These are phyloP conservation scores for Drosophila carrolli DNA, from an alignment of 1,140 invertebrate species.

Conservation along the genomic window DNA sequence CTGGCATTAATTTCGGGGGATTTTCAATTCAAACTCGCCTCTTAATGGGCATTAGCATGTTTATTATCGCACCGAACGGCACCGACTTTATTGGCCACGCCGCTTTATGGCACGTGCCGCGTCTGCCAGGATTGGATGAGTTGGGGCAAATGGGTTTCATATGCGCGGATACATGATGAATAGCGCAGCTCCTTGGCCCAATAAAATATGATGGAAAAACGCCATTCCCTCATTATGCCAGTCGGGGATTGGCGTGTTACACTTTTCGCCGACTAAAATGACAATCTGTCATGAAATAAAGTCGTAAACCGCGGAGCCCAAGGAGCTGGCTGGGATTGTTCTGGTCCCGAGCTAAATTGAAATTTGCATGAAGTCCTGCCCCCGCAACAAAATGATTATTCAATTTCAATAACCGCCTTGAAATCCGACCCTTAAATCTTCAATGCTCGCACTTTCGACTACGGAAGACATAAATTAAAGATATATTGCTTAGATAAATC, in stretches of 20 bases:
- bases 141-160: constrained; percentile 56
- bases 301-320: constrained; percentile 62
- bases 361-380: constrained; percentile 66
- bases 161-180: constrained; percentile 68
- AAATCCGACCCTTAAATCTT: constrained; percentile 37
- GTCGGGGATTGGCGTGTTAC: constrained; percentile 62
- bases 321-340: constrained; percentile 37
- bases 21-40: constrained; percentile 66
- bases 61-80: constrained; percentile 45
- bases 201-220: constrained; percentile 71
- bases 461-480: neutral
- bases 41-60: constrained; percentile 66
- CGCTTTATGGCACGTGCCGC: constrained; percentile 69
- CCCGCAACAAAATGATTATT: constrained; percentile 61
- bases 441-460: constrained; percentile 5
- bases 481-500: neutral
- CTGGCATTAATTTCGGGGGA: constrained; percentile 42
- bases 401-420: constrained; percentile 50
- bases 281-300: constrained; percentile 80
- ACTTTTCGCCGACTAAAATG: constrained; percentile 61
- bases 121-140: constrained; percentile 23
- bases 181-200: constrained; percentile 44
- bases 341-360: constrained; percentile 60
- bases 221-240: constrained; percentile 74
- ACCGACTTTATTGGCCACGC: constrained; percentile 67